Evolutionary conservation across 2,797 vertebrate species (phyloP), one percentile per base, ranked within the genome.

Genomic region (Phoxinus dragarum): DNA sequence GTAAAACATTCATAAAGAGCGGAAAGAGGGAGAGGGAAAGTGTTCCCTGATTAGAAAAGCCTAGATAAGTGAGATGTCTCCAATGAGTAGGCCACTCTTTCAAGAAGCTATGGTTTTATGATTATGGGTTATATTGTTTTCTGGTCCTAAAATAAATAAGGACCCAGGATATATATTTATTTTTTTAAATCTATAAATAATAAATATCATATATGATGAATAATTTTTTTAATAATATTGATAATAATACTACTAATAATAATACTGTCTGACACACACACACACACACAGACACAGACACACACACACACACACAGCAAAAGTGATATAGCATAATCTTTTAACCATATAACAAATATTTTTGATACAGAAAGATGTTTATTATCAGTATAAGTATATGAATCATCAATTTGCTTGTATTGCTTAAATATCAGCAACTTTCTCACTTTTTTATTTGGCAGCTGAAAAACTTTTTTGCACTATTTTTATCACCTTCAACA

Each of bases 31-130:
- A 73, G 40, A 83, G 21, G 71, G 14, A 89, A n/a, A 47, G 56
- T 56, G 66, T 81, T 81, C 82, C 52, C 38, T 84, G 42, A 84
- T 52, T 52, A 52, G 44, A 83, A 67, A 67, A 84, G 31, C 44
- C n/a, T 27, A 31, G 5, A 81, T 83, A 40, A 59, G 34, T 38
- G 71, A 56, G 21, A 72, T 71, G 56, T 78, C 40, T 78, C 52
- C 12, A 80, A 2, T 80, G 31, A 52, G 44, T 66, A 66, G 61
- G 27, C 61, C 31, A 6, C 61, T 14, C 61, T 34, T 66, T 17
- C 14, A 17, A 34, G 27, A 66, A 66, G 31, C 31, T 64, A 64
- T 17, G 61, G 14, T 3, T 31, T 64, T 31, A 64, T 27, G 11
- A 27, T 61, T 5, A 61, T 61, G n/a, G n/a, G 11, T 64, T 31